phyloP scores from a whole-genome alignment of 1,140 invertebrate species.

The Papilio glaucus region DNA sequence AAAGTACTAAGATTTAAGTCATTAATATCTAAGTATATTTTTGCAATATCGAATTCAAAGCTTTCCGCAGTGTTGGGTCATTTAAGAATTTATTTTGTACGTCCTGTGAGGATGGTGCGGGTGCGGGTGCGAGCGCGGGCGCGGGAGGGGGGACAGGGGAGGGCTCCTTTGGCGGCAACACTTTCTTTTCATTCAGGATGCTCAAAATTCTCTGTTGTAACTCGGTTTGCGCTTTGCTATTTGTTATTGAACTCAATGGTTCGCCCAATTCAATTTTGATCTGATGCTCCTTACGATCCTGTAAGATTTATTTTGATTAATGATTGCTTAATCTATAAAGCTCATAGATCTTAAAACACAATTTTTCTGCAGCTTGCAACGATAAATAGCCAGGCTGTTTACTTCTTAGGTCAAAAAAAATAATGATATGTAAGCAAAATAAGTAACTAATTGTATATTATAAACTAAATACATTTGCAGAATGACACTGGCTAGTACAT shows the following conservation, averaged over 20 bases:
- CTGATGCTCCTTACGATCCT: constrained; percentile 89
- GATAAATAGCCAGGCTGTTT: no score
- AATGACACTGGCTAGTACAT: no score
- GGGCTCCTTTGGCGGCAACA: constrained; percentile 40
- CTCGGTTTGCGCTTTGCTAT: constrained; percentile 87
- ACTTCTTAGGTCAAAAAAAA: no score
- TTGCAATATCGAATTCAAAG: constrained; percentile 89
- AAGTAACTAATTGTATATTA: no score
- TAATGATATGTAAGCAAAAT: no score
- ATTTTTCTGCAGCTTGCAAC: no score
- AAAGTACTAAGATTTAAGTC: neutral
- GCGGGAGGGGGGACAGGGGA: constrained; percentile 23
- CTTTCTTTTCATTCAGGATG: constrained; percentile 87
- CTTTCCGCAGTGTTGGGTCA: constrained; percentile 90
- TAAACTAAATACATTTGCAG: no score
- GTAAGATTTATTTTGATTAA: constrained; percentile 41
- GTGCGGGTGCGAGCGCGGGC: constrained; percentile 42
- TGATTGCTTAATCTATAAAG: no score
- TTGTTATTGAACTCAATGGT: constrained; percentile 67
- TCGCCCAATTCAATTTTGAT: constrained; percentile 88
- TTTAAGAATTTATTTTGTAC: constrained; percentile 83
- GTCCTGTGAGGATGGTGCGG: constrained; percentile 46
- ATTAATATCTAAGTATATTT: constrained; percentile 58
- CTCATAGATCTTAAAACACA: no score
- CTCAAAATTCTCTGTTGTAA: constrained; percentile 93